Base-by-base conservation (phyloP, 2,888 invertebrate genomes). In the Nephrotoma guestfalica region DNA sequence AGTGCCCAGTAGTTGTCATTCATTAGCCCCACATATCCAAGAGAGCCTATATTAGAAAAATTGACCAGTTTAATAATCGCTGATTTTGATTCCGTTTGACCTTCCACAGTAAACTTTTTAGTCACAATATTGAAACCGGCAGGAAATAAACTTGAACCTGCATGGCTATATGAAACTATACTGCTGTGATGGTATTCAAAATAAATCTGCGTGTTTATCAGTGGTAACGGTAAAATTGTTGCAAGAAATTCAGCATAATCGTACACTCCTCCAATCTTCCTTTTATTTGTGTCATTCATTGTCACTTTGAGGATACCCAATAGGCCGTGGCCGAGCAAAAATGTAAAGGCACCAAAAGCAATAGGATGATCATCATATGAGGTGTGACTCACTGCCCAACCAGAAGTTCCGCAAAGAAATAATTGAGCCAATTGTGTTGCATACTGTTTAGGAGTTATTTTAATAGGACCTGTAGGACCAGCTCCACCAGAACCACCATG, bases 401-500 rank as follows among this genome's bases (percentile, higher is more conserved):
- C 88, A 11, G 88, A 88, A 6, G 88, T 87, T 15, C 88, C 89
- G 30, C 87, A 88, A 4, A 89, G 85, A 30, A 88, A 86, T n/a
- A 88, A 86, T 87, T 88, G 88, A 6, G 88, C 88, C 41, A 88
- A 87, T 45, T 88, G 87, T 5, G 88, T 86, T 71, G 88, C 51
- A 57, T 86, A 71, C 2, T 71, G 71, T 71, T 30, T 30, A 9
- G 30, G 30, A 30, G 71, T 30, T 30, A 71, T 51, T 15, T 51
- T 51, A 51, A 51, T 18, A 9, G 71, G 30, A 6, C 51, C 15
- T 6, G 15, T 5, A 7, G n/a, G 3, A 15, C 15, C 51, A 30
- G 30, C 30, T 30, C 30, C 30, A 30, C 30, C 3, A 30, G 30
- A 30, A 30, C 30, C 30, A 2, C 30, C 30, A 30, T 30, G 30